Evolutionary conservation across 2,888 invertebrate genomes (phyloP), one percentile per base, ranked within the genome.

Genomic region (Dasysyrphus tricinctus): DNA sequence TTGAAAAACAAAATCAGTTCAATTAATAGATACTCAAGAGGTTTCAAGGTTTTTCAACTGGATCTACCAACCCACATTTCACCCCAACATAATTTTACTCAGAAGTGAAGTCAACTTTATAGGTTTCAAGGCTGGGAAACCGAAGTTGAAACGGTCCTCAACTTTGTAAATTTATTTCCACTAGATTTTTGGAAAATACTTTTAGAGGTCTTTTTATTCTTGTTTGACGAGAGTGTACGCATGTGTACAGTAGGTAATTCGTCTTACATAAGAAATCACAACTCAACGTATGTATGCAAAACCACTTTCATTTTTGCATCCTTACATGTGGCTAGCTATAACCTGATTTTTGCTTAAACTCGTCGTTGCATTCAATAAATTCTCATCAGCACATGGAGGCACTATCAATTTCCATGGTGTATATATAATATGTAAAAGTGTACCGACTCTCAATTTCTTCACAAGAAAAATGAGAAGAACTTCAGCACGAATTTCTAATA

Each of bases 321-420:
- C 67, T 73, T 42, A n/a, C 70, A 32, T 57, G 16, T 12, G 19
- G 8, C 44, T 61, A 44, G 37, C 47, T 70, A 24, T 24, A 75
- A 80, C 80, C 76, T 76, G 63, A 63, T 86, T 78, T 59, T 49
- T 16, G 14, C 14, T 29, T n/a, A 16, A 32, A 42, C 34, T 54
- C 16, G 39, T 54, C 16, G 39, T 54, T 65, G 16, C 32, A 12
- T 47, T 47, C 16, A 65, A 80, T 80, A 69, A 78, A 78, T 73
- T 73, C 67, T 73, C 72, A 81, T 76, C 72, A 81, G 72, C 75
- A 76, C 76, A 80, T 39, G 56, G 34, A 9, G 16, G 12, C n/a
- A 69, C 82, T 86, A 78, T 82, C 78, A 86, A 78, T 82, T 82
- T 74, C 16, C 77, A 69, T 67, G 16, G 19, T 14, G 37, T 72